Percentiles rank a stretch among this genome's conserved stretches.
Conservation (phyloP, 2,888 invertebrate species). For the Dicyrtomina minuta region DNA sequence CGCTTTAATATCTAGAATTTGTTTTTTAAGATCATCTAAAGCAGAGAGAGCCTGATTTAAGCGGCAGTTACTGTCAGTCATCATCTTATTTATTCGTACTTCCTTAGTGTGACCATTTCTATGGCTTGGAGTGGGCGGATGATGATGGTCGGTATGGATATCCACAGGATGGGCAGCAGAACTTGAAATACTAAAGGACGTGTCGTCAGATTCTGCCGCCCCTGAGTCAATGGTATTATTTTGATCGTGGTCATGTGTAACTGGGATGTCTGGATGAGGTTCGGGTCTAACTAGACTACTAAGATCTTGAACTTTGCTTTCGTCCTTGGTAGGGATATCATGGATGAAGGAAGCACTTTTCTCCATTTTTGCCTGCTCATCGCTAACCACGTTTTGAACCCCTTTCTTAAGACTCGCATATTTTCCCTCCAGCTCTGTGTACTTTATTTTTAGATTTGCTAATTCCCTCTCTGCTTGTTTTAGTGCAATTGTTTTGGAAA, state of each 20-base stretch:
- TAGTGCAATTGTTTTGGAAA: constrained; percentile 1
- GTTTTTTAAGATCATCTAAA: constrained; percentile 43
- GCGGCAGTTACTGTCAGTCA: constrained; percentile 16
- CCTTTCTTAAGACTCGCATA: constrained; percentile 77
- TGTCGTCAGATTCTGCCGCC: constrained; percentile 27
- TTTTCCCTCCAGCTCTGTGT: constrained; percentile 77
- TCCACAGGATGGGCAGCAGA: background rate
- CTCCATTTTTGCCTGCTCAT: constrained; percentile 9
- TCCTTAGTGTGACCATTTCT: background rate
- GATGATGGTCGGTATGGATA: background rate
- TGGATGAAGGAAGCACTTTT: constrained; percentile 4
- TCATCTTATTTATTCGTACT: background rate
- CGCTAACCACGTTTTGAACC: constrained; percentile 21
- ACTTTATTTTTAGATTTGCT: constrained; percentile 68
- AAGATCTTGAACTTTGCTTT: background rate
- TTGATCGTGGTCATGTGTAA: background rate
- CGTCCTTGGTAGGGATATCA: too few species aligned
- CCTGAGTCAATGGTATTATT: constrained; percentile 25
- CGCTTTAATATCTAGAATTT: constrained; percentile 47
- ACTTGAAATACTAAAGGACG: constrained; percentile 31
- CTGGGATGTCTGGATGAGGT: too few species aligned
- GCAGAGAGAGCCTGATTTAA: constrained; percentile 39
- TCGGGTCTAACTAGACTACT: background rate
- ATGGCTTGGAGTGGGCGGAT: background rate
- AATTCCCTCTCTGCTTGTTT: constrained; percentile 37